Evolutionary conservation across 1,140 invertebrate genomes (phyloP).

Genomic region (Hyles euphorbiae): DNA sequence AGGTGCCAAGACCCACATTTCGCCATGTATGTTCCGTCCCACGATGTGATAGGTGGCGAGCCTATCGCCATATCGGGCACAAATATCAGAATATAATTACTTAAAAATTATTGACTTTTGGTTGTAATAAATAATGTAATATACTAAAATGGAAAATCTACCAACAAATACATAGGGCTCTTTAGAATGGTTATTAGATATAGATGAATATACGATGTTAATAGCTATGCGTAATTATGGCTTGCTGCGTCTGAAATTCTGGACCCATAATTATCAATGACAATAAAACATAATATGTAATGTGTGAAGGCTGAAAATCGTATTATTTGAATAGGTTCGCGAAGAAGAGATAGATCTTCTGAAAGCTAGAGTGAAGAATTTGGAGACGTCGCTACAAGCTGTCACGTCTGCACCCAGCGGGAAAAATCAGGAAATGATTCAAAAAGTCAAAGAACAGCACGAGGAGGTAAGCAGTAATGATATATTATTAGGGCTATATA

Average conservation of each 20-base stretch:
- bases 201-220: background rate
- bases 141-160: no score
- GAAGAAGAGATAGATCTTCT: slow-evolving; percentile 70
- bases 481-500: no score
- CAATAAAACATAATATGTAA: no score
- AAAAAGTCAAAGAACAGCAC: slow-evolving; percentile 71
- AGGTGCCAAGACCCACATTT: no score
- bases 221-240: background rate
- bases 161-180: background rate
- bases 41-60: no score
- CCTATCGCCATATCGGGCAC: no score
- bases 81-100: no score
- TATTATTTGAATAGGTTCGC: slow-evolving; percentile 40
- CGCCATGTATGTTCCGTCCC: no score
- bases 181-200: background rate
- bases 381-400: slow-evolving; percentile 68
- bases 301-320: no score
- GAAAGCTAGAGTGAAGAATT: slow-evolving; percentile 59
- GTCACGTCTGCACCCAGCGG: slow-evolving; percentile 64
- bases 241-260: background rate
- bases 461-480: slow-evolving; percentile 51
- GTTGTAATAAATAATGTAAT: no score
- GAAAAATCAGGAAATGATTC: slow-evolving; percentile 71
- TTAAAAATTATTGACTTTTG: no score
- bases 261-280: no score